phyloP scores from a whole-genome alignment of 2,797 vertebrate genomes.

The Chaenodraco wilsoni region DNA sequence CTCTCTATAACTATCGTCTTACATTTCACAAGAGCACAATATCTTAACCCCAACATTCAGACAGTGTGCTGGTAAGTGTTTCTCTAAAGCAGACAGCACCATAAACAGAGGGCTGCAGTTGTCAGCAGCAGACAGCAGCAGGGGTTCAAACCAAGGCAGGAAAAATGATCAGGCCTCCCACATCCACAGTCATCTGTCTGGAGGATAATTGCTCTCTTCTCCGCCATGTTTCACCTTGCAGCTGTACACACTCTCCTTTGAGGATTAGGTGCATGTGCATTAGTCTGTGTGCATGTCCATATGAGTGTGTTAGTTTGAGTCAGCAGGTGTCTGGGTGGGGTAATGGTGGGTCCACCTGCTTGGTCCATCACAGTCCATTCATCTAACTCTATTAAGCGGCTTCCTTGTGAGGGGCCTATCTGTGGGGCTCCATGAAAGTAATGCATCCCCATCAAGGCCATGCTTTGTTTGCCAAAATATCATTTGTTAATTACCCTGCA shows the following conservation, averaged over 20 bases:
- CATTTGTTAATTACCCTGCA: constrained; percentile 83
- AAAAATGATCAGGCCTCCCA: constrained; percentile 76
- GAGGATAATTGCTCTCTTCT: constrained; percentile 81
- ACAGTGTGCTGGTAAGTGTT: constrained; percentile 20
- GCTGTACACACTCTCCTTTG: constrained; percentile 72
- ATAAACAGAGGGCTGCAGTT: constrained; percentile 51
- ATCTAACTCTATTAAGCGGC: constrained; percentile 76
- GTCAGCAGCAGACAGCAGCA: constrained; percentile 59
- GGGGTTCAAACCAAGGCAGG: constrained; percentile 64
- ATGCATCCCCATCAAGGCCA: constrained; percentile 71
- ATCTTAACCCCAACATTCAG: constrained; percentile 3
- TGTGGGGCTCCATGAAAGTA: constrained; percentile 68
- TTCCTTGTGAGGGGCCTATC: constrained; percentile 65
- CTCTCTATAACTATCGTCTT: neutral
- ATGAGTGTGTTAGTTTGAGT: constrained; percentile 38
- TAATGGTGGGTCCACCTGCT: constrained; percentile 71
- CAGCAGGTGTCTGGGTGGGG: constrained; percentile 43
- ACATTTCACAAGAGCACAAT: constrained; percentile 1
- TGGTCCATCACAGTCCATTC: constrained; percentile 72
- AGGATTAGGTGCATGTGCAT: constrained; percentile 58
- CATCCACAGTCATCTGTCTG: constrained; percentile 76
- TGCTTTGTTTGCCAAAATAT: constrained; percentile 78
- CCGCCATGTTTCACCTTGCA: constrained; percentile 82
- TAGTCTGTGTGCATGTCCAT: constrained; percentile 24
- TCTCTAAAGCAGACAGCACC: constrained; percentile 38